Conservation (phyloP, 2,113 vertebrate genomes). For the Phaetusa simplex region DNA sequence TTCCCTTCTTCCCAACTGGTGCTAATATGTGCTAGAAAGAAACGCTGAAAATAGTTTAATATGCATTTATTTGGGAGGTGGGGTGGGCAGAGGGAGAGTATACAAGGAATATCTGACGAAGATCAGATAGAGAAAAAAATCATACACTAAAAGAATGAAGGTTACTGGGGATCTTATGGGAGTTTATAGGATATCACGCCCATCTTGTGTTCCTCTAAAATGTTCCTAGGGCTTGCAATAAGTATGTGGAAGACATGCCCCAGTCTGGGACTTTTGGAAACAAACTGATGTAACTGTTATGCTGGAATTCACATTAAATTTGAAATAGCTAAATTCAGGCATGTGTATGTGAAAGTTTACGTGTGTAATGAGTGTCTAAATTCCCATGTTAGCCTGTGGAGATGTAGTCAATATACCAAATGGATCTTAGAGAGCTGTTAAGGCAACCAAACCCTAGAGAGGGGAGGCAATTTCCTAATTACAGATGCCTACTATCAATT, state of each 20-base stretch:
- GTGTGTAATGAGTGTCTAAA: neutral
- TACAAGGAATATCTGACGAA: neutral
- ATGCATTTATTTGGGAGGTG: neutral
- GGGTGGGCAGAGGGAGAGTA: neutral
- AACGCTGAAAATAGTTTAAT: neutral
- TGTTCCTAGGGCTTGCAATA: neutral
- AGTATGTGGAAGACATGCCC: neutral
- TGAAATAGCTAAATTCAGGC: neutral
- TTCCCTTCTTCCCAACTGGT: neutral
- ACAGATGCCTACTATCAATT: neutral
- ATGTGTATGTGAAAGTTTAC: neutral
- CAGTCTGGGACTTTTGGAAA: neutral
- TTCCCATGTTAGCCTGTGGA: neutral
- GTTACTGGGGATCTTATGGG: neutral
- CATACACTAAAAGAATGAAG: neutral
- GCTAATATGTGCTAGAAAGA: neutral
- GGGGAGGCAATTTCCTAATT: neutral
- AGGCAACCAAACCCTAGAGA: neutral
- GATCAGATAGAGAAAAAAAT: neutral
- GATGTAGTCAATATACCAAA: neutral
- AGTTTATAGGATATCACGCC: neutral
- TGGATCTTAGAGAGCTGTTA: neutral
- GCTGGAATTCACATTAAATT: neutral
- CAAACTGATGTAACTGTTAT: neutral
- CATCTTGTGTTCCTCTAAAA: neutral